These are phyloP conservation scores for Coleophora deauratella DNA, from an alignment of 2,888 invertebrate genomes.

Conservation along the genomic window DNA sequence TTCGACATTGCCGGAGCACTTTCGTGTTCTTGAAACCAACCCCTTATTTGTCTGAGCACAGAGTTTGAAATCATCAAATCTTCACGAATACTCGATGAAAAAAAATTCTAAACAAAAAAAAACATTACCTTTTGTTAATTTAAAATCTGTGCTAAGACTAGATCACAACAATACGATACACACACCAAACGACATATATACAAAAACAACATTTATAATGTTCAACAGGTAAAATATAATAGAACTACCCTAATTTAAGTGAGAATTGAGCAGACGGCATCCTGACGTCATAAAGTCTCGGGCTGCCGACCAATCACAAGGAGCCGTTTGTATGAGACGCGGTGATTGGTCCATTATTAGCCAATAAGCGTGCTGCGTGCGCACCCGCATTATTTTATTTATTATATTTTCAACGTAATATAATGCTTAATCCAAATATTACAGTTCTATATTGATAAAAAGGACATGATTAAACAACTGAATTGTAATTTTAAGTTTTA, in stretches of 20 bases:
- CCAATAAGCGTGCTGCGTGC: conserved; percentile 16
- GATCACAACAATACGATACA: conserved; percentile 7
- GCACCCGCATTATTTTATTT: conserved; percentile 4
- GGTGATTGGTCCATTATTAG: conserved; percentile 6
- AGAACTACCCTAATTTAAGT: conserved; percentile 14
- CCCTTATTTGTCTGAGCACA: conserved; percentile 1
- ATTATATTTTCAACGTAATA: too few species aligned
- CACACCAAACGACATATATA: not conserved
- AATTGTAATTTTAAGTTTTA: too few species aligned
- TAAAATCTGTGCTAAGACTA: conserved; percentile 3
- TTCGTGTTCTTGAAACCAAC: conserved; percentile 1
- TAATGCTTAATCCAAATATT: too few species aligned
- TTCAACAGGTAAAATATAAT: conserved; percentile 7
- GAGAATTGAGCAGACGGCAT: conserved; percentile 24
- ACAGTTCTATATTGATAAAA: too few species aligned
- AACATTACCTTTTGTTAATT: too few species aligned
- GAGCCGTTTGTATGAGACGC: not conserved
- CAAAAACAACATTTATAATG: conserved; percentile 6
- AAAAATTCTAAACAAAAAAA: not conserved
- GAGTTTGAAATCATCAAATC: not conserved
- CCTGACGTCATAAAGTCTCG: conserved; percentile 6
- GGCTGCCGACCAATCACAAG: conserved; percentile 16
- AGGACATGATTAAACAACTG: too few species aligned
- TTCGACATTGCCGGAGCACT: not conserved
- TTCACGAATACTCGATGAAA: too few species aligned